Evolutionary conservation across 2,888 invertebrate genomes (phyloP).

Genomic region (Anoplius nigerrimus): DNA sequence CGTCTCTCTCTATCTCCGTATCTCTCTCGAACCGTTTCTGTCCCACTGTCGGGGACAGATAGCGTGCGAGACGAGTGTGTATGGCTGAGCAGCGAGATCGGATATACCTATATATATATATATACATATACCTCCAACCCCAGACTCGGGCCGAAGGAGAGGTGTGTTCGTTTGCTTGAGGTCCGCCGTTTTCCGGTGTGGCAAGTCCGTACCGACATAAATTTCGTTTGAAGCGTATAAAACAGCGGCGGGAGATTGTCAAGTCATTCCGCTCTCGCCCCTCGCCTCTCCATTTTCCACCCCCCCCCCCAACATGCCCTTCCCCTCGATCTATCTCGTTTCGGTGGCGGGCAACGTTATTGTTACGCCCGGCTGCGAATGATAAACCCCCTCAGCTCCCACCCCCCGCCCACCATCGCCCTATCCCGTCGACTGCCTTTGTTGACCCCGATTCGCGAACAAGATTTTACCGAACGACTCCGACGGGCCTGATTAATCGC

Average conservation of each 20-base stretch:
- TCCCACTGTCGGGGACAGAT: conserved; percentile 1
- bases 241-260: conserved; percentile 4
- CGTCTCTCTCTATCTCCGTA: no score
- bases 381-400: background rate
- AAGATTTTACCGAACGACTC: no score
- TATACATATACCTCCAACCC: no score
- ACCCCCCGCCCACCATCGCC: background rate
- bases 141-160: background rate
- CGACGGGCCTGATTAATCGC: no score
- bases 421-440: background rate
- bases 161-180: conserved; percentile 2
- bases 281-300: background rate
- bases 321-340: background rate
- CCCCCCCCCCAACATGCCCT: background rate
- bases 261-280: background rate
- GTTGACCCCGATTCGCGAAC: no score
- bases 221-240: conserved; percentile 18
- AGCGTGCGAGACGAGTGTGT: background rate
- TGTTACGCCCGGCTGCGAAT: no score
- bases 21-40: background rate
- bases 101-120: no score
- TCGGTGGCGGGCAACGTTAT: background rate
- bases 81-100: background rate
- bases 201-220: conserved; percentile 13
- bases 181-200: background rate